phyloP scores from a whole-genome alignment of 2,888 invertebrate species.

The Parascotia fuliginaria region DNA sequence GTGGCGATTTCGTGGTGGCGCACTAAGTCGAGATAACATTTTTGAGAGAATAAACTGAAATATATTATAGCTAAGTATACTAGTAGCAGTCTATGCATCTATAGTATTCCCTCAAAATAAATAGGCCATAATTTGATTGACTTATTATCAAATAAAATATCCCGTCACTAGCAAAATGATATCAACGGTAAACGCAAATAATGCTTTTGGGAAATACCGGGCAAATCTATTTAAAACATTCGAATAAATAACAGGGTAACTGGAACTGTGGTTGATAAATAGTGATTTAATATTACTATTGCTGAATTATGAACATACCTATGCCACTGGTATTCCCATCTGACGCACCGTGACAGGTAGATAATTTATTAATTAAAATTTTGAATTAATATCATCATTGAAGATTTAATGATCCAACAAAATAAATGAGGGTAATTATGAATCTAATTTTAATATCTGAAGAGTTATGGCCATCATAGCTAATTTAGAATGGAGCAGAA shows the following conservation, averaged over 20 bases:
- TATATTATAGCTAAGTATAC: no score
- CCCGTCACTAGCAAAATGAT: conserved; percentile 4
- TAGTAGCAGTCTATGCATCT: no score
- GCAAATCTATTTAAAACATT: conserved; percentile 9
- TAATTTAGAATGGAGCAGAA: neutral
- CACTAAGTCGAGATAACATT: neutral
- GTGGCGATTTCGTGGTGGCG: neutral
- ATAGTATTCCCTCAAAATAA: neutral
- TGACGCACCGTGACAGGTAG: conserved; percentile 5
- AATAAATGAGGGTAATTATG: neutral
- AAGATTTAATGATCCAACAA: conserved; percentile 2
- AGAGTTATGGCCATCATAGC: neutral
- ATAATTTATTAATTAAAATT: conserved; percentile 13
- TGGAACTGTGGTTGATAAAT: conserved; percentile 14
- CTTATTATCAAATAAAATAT: neutral
- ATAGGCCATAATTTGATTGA: conserved; percentile 1
- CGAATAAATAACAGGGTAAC: conserved; percentile 10
- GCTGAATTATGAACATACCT: conserved; percentile 12
- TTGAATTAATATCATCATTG: conserved; percentile 2
- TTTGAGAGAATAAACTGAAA: neutral
- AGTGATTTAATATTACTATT: conserved; percentile 21
- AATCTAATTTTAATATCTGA: neutral
- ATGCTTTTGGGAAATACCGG: conserved; percentile 9
- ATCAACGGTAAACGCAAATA: conserved; percentile 11
- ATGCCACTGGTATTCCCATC: conserved; percentile 2